Conservation (phyloP, 2,113 vertebrate species). For the Malurus alboscapulatus region DNA sequence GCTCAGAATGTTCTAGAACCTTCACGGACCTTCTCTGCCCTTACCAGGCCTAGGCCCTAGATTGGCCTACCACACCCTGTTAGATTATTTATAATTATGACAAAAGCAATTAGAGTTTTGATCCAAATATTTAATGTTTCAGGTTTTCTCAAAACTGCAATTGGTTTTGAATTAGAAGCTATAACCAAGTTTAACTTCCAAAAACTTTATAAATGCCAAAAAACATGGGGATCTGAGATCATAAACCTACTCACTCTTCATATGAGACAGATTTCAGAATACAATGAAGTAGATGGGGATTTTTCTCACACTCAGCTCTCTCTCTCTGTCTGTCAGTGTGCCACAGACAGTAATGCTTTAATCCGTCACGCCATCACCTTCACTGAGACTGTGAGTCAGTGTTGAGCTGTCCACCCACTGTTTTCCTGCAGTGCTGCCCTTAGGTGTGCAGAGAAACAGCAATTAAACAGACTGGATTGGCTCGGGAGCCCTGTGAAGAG, state of each 20-base stretch:
- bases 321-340: neutral
- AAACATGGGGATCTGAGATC: neutral
- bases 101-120: neutral
- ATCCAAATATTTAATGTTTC: neutral
- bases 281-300: neutral
- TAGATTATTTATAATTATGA: neutral
- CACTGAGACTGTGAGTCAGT: slow-evolving; percentile 23
- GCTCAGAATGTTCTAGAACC: too few relatives aligned
- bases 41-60: too few relatives aligned
- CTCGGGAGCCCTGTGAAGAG: slow-evolving; percentile 18
- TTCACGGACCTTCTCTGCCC: too few relatives aligned
- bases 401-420: neutral
- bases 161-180: neutral
- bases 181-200: neutral
- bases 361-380: slow-evolving; percentile 3
- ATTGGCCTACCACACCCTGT: too few relatives aligned
- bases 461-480: slow-evolving; percentile 22
- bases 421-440: neutral
- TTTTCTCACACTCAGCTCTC: neutral
- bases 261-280: neutral
- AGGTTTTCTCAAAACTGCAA: neutral
- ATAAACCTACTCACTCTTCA: neutral
- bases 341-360: neutral
- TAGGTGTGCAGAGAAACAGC: slow-evolving; percentile 9
- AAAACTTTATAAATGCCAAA: neutral